A percentile compares a stretch with the other conserved stretches of the same genome.
phyloP scores from a whole-genome alignment of 2,888 invertebrate species.

The Drosophila antonietae region DNA sequence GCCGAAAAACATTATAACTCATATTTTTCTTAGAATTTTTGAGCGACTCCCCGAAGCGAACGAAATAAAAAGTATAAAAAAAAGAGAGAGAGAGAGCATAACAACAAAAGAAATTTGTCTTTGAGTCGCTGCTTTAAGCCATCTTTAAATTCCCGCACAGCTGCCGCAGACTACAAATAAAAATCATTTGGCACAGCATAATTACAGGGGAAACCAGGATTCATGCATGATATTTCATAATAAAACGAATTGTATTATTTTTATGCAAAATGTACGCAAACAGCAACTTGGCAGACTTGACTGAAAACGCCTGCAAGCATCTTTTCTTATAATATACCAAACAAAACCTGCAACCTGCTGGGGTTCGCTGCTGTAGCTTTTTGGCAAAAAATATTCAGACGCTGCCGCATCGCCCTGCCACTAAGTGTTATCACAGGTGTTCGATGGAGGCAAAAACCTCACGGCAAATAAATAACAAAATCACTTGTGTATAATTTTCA shows the following conservation, averaged over 20 bases:
- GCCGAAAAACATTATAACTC: conserved; percentile 49
- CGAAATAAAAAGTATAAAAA: background rate
- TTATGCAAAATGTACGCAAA: conserved; percentile 32
- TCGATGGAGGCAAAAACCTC: conserved; percentile 17
- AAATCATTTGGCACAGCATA: conserved; percentile 37
- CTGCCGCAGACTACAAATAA: conserved; percentile 18
- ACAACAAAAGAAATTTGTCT: conserved; percentile 25
- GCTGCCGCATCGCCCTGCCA: background rate
- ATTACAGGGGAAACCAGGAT: conserved; percentile 22
- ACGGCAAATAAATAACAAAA: conserved; percentile 42
- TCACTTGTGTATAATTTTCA: conserved; percentile 50
- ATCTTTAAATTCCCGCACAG: conserved; percentile 19
- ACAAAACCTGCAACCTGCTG: conserved; percentile 3
- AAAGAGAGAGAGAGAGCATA: background rate
- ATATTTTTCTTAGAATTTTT: conserved; percentile 51
- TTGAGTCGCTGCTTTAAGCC: conserved; percentile 34
- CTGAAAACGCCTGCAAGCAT: conserved; percentile 18
- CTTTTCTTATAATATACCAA: conserved; percentile 25
- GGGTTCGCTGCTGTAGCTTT: background rate
- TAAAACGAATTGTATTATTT: conserved; percentile 54
- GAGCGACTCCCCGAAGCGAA: conserved; percentile 28
- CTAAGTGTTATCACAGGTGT: conserved; percentile 55
- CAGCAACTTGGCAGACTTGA: background rate
- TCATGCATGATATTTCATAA: conserved; percentile 34
- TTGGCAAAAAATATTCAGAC: conserved; percentile 10